Percentiles rank a stretch among this genome's conserved stretches.
Evolutionary conservation across 2,113 vertebrate genomes (phyloP).

Genomic region (Prunella himalayana): DNA sequence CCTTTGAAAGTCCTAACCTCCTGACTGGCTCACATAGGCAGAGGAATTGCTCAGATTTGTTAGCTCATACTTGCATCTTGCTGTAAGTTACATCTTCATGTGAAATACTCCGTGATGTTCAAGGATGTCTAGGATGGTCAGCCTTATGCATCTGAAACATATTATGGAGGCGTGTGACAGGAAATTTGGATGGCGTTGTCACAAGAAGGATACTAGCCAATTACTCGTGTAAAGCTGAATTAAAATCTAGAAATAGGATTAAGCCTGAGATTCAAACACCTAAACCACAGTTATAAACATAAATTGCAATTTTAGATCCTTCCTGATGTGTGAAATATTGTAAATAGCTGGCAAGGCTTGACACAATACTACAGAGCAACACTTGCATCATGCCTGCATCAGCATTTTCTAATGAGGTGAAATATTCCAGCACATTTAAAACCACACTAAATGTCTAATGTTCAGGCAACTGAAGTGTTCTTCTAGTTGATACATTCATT

Average conservation of each 20-base stretch:
- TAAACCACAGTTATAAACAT: not conserved
- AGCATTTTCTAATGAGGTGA: not conserved
- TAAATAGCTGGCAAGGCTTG: not conserved
- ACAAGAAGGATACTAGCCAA: not conserved
- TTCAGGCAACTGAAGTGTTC: not conserved
- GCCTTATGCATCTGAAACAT: not conserved
- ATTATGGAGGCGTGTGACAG: accelerated
- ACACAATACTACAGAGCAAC: not conserved
- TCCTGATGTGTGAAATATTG: not conserved
- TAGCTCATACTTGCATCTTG: not conserved
- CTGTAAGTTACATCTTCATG: not conserved
- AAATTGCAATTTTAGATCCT: not conserved
- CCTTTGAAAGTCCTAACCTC: not conserved
- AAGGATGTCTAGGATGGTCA: not conserved
- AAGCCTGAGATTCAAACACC: not conserved
- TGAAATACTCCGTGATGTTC: not conserved
- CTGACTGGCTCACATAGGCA: not conserved
- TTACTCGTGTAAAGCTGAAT: not conserved
- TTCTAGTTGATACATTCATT: not conserved
- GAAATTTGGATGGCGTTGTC: not conserved
- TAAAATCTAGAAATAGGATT: not conserved
- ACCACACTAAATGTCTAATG: not conserved
- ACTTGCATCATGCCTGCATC: not conserved
- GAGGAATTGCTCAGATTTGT: not conserved
- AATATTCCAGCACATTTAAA: not conserved